Percentiles rank a stretch among this genome's conserved stretches.
These are phyloP conservation scores for Schizothorax lantsangensis DNA, from an alignment of 2,797 vertebrate genomes.

Conservation along the genomic window DNA sequence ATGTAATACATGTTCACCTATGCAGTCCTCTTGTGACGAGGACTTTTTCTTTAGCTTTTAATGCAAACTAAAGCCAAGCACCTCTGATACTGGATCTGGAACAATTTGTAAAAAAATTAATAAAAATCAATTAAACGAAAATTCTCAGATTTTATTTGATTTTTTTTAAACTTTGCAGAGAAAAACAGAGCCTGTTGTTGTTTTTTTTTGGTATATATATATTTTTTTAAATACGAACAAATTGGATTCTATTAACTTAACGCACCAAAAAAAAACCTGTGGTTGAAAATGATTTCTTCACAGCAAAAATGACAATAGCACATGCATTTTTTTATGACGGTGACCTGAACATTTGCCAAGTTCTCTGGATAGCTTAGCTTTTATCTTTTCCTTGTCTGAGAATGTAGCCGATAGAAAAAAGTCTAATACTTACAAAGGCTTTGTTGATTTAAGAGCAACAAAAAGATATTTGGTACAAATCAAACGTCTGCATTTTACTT, in stretches of 20 bases:
- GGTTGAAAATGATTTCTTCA: not conserved
- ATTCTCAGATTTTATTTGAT: not conserved
- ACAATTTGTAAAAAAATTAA: not conserved
- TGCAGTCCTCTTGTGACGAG: constrained; percentile 1
- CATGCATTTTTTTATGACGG: constrained; percentile 5
- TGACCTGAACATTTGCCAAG: constrained; percentile 14
- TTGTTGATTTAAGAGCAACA: constrained; percentile 26
- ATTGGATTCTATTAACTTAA: constrained; percentile 6
- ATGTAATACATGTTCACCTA: constrained; percentile 51
- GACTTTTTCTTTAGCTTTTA: not conserved
- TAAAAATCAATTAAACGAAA: not conserved
- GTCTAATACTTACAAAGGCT: constrained; percentile 34
- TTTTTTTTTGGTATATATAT: not conserved
- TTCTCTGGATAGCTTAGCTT: constrained; percentile 7
- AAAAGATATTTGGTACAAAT: constrained; percentile 37
- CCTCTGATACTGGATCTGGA: not conserved
- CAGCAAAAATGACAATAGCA: not conserved
- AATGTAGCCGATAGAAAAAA: constrained; percentile 19
- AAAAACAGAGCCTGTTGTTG: not conserved
- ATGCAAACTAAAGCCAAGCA: constrained; percentile 22
- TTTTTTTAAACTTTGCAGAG: not conserved
- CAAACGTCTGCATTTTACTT: not conserved
- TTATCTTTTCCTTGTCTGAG: constrained; percentile 18
- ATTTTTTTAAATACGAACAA: not conserved
- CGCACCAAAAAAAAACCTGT: not conserved